Evolutionary conservation across 2,888 invertebrate genomes (phyloP).

Genomic region (Heteromurus nitidus): DNA sequence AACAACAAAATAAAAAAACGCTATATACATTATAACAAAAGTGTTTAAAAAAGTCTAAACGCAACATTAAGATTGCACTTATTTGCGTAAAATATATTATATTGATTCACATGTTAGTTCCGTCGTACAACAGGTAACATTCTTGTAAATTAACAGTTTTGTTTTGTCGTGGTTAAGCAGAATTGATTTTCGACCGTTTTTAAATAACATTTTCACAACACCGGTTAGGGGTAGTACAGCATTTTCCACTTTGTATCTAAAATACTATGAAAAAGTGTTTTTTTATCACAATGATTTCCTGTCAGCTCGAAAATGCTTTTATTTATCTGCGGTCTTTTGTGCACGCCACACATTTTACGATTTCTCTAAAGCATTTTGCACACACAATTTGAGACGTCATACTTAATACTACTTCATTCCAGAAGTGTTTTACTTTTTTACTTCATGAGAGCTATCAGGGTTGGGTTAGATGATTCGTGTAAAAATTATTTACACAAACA

Average conservation of each 20-base stretch:
- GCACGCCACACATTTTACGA: no score
- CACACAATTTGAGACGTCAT: no score
- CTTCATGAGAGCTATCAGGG: no score
- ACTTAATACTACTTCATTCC: no score
- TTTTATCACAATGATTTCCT: slow-evolving; percentile 33
- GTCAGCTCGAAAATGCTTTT: slow-evolving; percentile 35
- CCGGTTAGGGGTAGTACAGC: neutral
- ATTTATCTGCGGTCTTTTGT: neutral
- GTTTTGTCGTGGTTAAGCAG: neutral
- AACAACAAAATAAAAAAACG: slow-evolving; percentile 15
- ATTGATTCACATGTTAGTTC: no score
- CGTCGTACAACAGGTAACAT: slow-evolving; percentile 7
- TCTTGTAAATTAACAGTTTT: slow-evolving; percentile 27
- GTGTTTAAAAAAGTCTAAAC: no score
- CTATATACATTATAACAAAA: no score
- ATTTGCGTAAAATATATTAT: slow-evolving; percentile 1
- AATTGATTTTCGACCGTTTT: neutral
- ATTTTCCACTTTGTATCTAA: neutral
- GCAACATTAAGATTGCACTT: no score
- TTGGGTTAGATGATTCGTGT: no score
- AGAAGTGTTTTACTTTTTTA: no score
- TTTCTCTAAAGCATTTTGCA: no score
- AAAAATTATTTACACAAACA: no score
- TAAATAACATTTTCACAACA: neutral
- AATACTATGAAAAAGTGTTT: slow-evolving; percentile 1